phyloP scores from a whole-genome alignment of 1,140 invertebrate genomes.

The Heliconius hewitsoni region DNA sequence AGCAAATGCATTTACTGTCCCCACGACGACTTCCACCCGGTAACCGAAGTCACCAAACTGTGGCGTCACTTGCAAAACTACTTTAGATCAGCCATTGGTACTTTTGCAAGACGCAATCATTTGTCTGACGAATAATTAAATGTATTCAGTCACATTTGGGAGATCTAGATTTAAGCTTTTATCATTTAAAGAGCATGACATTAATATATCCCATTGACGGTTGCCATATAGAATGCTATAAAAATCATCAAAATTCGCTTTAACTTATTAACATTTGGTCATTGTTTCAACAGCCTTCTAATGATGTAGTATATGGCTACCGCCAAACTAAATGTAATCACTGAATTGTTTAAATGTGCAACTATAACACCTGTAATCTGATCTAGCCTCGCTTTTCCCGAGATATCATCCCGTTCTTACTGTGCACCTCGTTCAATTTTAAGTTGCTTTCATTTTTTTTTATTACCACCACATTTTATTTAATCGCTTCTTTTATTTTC shows the following conservation, averaged over 20 bases:
- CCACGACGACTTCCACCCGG: slow-evolving; percentile 49
- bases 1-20: slow-evolving; percentile 16
- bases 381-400: slow-evolving; percentile 79
- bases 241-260: background rate
- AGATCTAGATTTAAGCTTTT: slow-evolving; percentile 77
- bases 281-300: background rate
- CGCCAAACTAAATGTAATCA: slow-evolving; percentile 58
- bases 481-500: slow-evolving; percentile 80
- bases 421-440: slow-evolving; percentile 80
- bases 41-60: slow-evolving; percentile 58
- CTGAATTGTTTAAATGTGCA: slow-evolving; percentile 78
- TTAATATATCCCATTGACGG: slow-evolving; percentile 72
- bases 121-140: slow-evolving; percentile 65
- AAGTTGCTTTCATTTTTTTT: slow-evolving; percentile 77
- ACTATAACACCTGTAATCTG: slow-evolving; percentile 76
- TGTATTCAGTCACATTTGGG: slow-evolving; percentile 72
- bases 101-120: slow-evolving; percentile 73
- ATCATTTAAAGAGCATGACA: slow-evolving; percentile 76
- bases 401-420: slow-evolving; percentile 79
- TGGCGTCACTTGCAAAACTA: slow-evolving; percentile 69
- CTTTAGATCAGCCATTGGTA: slow-evolving; percentile 55
- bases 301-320: slow-evolving; percentile 23
- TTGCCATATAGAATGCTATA: slow-evolving; percentile 39
- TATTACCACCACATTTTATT: slow-evolving; percentile 71
- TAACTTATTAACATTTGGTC: background rate